Conservation (phyloP, 1,140 invertebrate genomes). For the Probaryconus sp. region DNA sequence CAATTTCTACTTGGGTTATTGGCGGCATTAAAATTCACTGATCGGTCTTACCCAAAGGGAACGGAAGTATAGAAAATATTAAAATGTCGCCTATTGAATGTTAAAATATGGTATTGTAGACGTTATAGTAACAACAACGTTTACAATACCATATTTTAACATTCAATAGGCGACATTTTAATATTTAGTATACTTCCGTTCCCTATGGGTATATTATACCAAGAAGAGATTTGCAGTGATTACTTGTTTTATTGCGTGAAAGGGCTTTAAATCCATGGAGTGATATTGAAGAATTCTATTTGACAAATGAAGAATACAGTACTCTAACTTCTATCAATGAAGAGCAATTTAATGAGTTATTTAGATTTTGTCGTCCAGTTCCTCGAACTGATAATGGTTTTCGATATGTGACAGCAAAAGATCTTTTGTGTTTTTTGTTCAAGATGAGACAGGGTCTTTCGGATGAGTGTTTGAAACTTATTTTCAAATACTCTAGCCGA, state of each 20-base stretch:
- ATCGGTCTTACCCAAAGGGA: too few relatives aligned
- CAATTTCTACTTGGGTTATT: too few relatives aligned
- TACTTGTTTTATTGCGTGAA: slow-evolving; percentile 1
- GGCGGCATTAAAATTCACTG: neutral
- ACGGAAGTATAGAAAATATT: too few relatives aligned
- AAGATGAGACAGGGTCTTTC: slow-evolving; percentile 22
- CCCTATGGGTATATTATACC: slow-evolving; percentile 10
- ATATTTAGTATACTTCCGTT: too few relatives aligned
- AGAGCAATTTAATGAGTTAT: slow-evolving; percentile 21
- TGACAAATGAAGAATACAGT: slow-evolving; percentile 19
- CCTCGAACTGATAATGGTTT: neutral
- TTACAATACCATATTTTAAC: too few relatives aligned
- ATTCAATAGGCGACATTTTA: too few relatives aligned
- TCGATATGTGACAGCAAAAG: slow-evolving; percentile 1
- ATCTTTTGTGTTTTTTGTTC: slow-evolving; percentile 19
- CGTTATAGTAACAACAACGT: too few relatives aligned
- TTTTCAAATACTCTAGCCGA: neutral
- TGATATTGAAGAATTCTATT: neutral
- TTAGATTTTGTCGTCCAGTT: slow-evolving; percentile 8
- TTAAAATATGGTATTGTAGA: too few relatives aligned
- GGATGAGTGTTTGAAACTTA: slow-evolving; percentile 16
- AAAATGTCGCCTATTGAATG: too few relatives aligned
- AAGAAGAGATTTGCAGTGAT: slow-evolving; percentile 1
- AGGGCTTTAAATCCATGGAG: slow-evolving; percentile 3
- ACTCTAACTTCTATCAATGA: slow-evolving; percentile 4